Conservation (phyloP, 2,888 invertebrate genomes). For the Scaptomyza parva region DNA sequence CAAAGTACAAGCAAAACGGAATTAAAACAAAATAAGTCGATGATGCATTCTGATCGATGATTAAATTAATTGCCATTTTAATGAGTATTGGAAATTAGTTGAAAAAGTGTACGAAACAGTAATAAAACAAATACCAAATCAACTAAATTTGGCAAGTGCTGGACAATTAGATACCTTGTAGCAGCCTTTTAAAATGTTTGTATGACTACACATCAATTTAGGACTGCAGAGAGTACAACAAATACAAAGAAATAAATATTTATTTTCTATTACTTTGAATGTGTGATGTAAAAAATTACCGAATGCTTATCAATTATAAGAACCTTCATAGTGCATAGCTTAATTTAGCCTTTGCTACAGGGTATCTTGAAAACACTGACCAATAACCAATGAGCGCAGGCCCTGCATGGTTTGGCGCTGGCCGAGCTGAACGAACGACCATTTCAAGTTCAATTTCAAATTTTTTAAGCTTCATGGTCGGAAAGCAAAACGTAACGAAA, state of each 20-base stretch:
- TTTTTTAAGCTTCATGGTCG: slow-evolving; percentile 75
- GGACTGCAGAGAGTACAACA: not conserved
- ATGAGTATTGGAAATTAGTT: slow-evolving; percentile 37
- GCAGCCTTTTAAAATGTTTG: not conserved
- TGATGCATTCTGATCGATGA: slow-evolving; percentile 16
- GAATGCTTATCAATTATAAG: not conserved
- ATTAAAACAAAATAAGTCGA: slow-evolving; percentile 24
- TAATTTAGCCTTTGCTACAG: not conserved
- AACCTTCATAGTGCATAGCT: too few species aligned
- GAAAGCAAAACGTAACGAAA: slow-evolving; percentile 49
- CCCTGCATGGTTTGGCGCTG: slow-evolving; percentile 9
- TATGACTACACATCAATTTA: not conserved
- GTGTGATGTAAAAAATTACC: not conserved
- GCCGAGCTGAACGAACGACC: slow-evolving; percentile 31
- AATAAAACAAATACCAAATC: slow-evolving; percentile 43
- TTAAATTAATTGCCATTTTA: slow-evolving; percentile 51
- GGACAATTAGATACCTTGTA: not conserved
- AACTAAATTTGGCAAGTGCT: not conserved
- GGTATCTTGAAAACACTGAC: slow-evolving; percentile 18
- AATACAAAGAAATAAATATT: not conserved
- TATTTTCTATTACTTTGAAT: not conserved
- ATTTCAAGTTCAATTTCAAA: slow-evolving; percentile 77
- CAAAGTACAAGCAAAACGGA: slow-evolving; percentile 22
- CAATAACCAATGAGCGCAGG: slow-evolving; percentile 6
- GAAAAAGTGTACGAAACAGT: slow-evolving; percentile 42